Base-by-base conservation (phyloP, 2,888 invertebrate species). In the Steinernema hermaphroditum region DNA sequence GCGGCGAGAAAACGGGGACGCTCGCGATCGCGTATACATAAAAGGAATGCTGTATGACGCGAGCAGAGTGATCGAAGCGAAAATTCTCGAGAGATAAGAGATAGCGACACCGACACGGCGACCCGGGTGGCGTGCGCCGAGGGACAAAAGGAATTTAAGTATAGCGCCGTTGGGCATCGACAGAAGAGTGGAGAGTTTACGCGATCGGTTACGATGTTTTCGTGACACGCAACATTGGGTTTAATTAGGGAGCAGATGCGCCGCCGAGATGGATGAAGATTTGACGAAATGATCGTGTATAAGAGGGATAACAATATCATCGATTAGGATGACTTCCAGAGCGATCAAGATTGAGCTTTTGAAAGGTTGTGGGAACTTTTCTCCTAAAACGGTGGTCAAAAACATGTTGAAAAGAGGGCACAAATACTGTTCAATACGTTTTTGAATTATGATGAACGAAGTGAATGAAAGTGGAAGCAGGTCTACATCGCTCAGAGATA, bases 41-140 rank as follows among this genome's bases (percentile, higher is more conserved):
- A 46, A 37, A 46, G 62, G 62, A 62, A 62, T 62, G 62, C 14
- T 34, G 16, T 32, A n/a, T 24, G 24, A 19, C 16, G 19, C 9
- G 62, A 62, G 27, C 27, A 12, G 62, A 32, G 29, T 27, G 54
- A 27, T 27, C 54, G 54, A 54, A 62, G 62, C 62, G 32, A 34
- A 32, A 14, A 62, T 32, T 62, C 34, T 19, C 32, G 62, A 9
- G 62, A 62, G 62, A 62, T 62, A 62, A 62, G 54, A 46, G 50
- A 62, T 62, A 62, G 27, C 32, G 62, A 62, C 32, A 29, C 16
- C 62, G 62, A 29, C 62, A 32, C 62, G 32, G 62, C 62, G 62
- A 62, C 62, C 34, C 62, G 62, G 62, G 62, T 62, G 62, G 62
- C 62, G 62, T 62, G 62, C 62, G 29, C 62, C 62, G 62, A 16